Conservation (phyloP, 2,113 vertebrate species). For the Erythrocercus mccallii region DNA sequence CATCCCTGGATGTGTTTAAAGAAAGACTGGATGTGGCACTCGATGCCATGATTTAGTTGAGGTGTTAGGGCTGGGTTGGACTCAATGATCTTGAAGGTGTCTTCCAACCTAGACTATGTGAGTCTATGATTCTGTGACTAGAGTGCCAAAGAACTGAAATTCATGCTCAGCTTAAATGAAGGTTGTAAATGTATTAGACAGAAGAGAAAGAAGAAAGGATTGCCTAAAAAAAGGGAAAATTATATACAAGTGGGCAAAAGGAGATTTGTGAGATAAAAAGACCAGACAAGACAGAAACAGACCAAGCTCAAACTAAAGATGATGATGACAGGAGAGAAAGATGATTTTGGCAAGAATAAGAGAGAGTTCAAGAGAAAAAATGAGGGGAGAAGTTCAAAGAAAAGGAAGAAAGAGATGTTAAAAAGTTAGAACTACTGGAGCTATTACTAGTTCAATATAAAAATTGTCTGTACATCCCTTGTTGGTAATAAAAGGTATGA, state of each 20-base stretch:
- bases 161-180: neutral
- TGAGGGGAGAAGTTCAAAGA: neutral
- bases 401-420: neutral
- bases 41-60: no score
- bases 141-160: neutral
- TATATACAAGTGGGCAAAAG: neutral
- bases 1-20: no score
- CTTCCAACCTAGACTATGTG: no score
- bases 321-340: neutral
- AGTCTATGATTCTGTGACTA: no score
- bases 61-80: no score
- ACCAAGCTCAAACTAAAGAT: neutral
- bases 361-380: neutral
- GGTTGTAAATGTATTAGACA: neutral
- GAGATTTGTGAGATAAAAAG: neutral
- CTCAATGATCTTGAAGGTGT: no score
- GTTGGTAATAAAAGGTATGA: neutral
- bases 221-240: neutral
- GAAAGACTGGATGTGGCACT: no score
- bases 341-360: neutral
- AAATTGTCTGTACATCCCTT: neutral
- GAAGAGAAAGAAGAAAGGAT: neutral
- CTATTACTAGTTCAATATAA: neutral
- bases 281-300: neutral
- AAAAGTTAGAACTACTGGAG: neutral